Percentiles rank a stretch among this genome's conserved stretches.
Conservation (phyloP, 2,797 vertebrate species). For the Chaenodraco wilsoni region DNA sequence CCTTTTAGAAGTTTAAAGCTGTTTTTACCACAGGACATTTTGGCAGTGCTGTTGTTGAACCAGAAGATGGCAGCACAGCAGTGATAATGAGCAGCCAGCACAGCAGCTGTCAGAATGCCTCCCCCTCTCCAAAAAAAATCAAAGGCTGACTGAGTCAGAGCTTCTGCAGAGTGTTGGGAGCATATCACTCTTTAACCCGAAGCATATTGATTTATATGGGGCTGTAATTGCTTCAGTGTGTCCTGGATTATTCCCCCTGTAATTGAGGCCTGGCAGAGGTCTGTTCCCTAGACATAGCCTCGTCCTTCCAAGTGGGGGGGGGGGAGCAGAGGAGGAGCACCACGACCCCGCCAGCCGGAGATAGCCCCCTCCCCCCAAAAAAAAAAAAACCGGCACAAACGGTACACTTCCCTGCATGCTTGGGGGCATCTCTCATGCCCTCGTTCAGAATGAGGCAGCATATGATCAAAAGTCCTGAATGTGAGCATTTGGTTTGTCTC, state of each 20-base stretch:
- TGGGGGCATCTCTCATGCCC: slow-evolving; percentile 33
- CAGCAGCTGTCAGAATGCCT: slow-evolving; percentile 18
- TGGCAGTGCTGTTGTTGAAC: background rate
- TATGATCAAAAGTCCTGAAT: slow-evolving; percentile 22
- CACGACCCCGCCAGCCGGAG: slow-evolving; percentile 54
- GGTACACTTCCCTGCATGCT: too few species aligned
- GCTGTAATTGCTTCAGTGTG: slow-evolving; percentile 87
- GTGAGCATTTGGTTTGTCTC: slow-evolving; percentile 29
- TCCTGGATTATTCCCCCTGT: slow-evolving; percentile 83
- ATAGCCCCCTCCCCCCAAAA: background rate
- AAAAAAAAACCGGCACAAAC: slow-evolving; percentile 39
- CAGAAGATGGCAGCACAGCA: slow-evolving; percentile 63
- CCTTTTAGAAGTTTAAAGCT: too few species aligned
- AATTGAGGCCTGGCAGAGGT: slow-evolving; percentile 82
- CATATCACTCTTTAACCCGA: slow-evolving; percentile 77
- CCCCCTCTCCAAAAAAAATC: slow-evolving; percentile 57
- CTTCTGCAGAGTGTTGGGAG: slow-evolving; percentile 74
- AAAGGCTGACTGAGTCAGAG: slow-evolving; percentile 69
- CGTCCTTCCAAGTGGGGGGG: slow-evolving; percentile 76
- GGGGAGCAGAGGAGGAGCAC: slow-evolving; percentile 70
- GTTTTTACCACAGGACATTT: background rate
- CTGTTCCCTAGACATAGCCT: slow-evolving; percentile 78
- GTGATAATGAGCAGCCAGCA: background rate
- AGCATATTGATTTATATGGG: slow-evolving; percentile 85
- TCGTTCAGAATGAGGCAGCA: slow-evolving; percentile 41